These are phyloP conservation scores for Chironex yamaguchii DNA, from an alignment of 30 jellyfish, hydroid and myxozoan species.

Conservation along the genomic window DNA sequence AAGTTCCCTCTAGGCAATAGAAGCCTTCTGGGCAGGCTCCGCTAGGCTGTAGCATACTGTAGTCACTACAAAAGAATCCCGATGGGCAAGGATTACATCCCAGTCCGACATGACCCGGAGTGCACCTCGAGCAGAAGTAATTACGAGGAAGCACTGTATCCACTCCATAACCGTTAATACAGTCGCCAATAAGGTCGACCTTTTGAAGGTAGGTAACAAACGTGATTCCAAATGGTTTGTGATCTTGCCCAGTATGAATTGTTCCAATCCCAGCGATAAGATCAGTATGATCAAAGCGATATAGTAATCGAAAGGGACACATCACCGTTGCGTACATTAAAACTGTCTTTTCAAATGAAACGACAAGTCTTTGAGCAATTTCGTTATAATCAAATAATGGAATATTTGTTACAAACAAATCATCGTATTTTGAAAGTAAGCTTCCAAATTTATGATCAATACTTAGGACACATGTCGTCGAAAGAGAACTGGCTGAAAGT, in stretches of 20 bases:
- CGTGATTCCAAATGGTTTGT: conserved; percentile 91
- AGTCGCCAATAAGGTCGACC: conserved; percentile 97
- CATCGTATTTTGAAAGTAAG: conserved; percentile 93
- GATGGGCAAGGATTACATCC: conserved; percentile 99
- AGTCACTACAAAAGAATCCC: conserved; percentile 97
- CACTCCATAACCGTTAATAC: conserved; percentile 98
- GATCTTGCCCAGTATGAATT: conserved; percentile 92
- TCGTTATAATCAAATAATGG: conserved; percentile 95
- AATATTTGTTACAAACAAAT: conserved; percentile 90
- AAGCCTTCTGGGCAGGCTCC: conserved; percentile 99
- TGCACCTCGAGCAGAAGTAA: conserved; percentile 96
- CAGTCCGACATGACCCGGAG: conserved; percentile 99
- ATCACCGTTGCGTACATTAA: conserved; percentile 97
- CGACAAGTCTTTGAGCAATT: conserved; percentile 90
- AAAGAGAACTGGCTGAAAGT: conserved; percentile 61
- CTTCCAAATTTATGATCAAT: conserved; percentile 98
- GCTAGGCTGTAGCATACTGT: conserved; percentile 99
- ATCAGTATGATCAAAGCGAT: conserved; percentile 94
- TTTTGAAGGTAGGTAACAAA: conserved; percentile 96
- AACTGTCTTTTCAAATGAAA: conserved; percentile 93
- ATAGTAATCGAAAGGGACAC: conserved; percentile 96
- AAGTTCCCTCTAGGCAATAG: conserved; percentile 95
- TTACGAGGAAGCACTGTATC: conserved; percentile 94
- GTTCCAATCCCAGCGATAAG: conserved; percentile 96
- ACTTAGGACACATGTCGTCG: conserved; percentile 67